Evolutionary conservation across 2,888 invertebrate species (phyloP), one percentile per base, ranked within the genome.

Genomic region (Thelaira solivaga): DNA sequence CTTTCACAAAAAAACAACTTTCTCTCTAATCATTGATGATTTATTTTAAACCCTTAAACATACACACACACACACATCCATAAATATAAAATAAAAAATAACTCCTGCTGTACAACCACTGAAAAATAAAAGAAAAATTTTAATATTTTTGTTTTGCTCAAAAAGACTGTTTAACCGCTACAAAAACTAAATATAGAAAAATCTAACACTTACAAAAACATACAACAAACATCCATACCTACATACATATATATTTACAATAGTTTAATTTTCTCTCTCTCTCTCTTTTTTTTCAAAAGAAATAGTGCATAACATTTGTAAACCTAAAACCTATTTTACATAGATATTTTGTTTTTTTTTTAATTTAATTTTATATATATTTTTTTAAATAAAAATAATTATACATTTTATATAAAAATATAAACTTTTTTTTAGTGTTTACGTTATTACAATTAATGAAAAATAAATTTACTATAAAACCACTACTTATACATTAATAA

Each of bases 171-270:
- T 59, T n/a, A 53, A 62, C 24, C 13, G 43, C 16, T 26, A 43
- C 8, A 55, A 57, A 59, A 39, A 71, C 5, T 24, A 43, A 36
- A 39, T n/a, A n/a, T n/a, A n/a, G n/a, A n/a, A n/a, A n/a, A n/a
- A n/a, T n/a, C n/a, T n/a, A n/a, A n/a, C n/a, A n/a, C n/a, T n/a
- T n/a, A n/a, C n/a, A n/a, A n/a, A n/a, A n/a, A n/a, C n/a, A n/a
- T n/a, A n/a, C n/a, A n/a, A n/a, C n/a, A n/a, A n/a, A n/a, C n/a
- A n/a, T n/a, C n/a, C n/a, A n/a, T n/a, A n/a, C n/a, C n/a, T n/a
- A n/a, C n/a, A n/a, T n/a, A n/a, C n/a, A n/a, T n/a, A 75, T 26
- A 61, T 45, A 26, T 62, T 61, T 68, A 53, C 62, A 69, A 53
- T 62, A 59, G 41, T 64, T 76, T 47, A 62, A 65, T 74, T 76